Base-by-base conservation (phyloP, 2,888 invertebrate genomes). In the Biston stratarius region DNA sequence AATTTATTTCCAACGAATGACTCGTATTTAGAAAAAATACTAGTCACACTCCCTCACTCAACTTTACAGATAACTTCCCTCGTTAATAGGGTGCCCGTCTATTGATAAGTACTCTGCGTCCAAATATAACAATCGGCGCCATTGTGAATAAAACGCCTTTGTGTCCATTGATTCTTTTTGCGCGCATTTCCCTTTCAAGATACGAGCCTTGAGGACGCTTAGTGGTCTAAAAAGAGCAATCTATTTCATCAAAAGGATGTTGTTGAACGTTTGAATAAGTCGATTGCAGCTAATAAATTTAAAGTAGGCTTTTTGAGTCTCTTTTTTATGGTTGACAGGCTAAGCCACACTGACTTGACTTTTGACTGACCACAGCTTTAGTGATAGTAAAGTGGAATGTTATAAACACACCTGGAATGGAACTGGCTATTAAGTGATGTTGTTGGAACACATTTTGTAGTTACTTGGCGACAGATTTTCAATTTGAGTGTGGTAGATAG, bases 151-250 rank as follows among this genome's bases (percentile, higher is more conserved):
- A 51, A 55, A 40, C 53, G 36, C 45, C 53, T 56, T 67, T 67
- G 67, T 67, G 14, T 44, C 59, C 58, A 63, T 56, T 67, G 66
- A 58, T 58, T 67, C 66, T 61, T 67, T 65, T 67, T 53, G 57
- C 58, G 55, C 45, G 47, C 58, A 56, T 45, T 66, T 66, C 45
- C 59, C 57, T 57, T 61, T 67, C 66, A 58, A 61, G 52, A 57
- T n/a, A 10, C 36, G 34, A 34, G 56, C 59, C 62, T 60, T 67
- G 67, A 59, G 58, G 51, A 15, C 45, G 45, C 47, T 60, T 36
- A 56, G 55, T 55, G 57, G 14, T 15, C 15, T 67, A 38, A 60
- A 62, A 62, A 44, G 60, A 55, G 45, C 67, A 67, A 63, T 59
- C 67, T 51, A 44, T 53, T 51, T 38, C 55, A 52, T 52, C 59